Evolutionary conservation across 2,797 vertebrate genomes (phyloP).

Genomic region (Alfaro cultratus): DNA sequence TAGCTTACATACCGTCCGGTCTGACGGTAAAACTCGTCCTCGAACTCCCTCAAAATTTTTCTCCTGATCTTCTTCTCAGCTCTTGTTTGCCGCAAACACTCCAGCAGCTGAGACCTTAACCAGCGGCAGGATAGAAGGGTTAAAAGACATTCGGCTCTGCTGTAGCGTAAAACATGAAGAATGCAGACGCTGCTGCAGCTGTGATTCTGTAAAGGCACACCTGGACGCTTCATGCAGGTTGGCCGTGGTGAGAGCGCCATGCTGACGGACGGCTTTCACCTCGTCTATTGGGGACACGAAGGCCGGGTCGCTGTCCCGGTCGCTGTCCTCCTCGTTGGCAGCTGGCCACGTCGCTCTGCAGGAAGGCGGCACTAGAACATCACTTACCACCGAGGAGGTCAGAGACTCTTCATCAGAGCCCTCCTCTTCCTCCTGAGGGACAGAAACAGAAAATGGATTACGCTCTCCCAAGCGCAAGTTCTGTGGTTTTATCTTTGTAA

Average conservation of each 20-base stretch:
- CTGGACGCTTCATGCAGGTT: slow-evolving; percentile 94
- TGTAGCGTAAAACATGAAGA: not conserved
- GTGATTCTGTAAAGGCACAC: not conserved
- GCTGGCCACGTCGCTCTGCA: slow-evolving; percentile 51
- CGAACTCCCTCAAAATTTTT: slow-evolving; percentile 91
- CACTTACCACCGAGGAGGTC: slow-evolving; percentile 51
- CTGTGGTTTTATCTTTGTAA: not conserved
- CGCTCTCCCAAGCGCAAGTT: too few species aligned
- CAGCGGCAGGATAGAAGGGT: not conserved
- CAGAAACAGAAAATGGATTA: slow-evolving; percentile 1
- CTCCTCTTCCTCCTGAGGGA: slow-evolving; percentile 93
- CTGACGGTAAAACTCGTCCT: slow-evolving; percentile 92
- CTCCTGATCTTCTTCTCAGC: slow-evolving; percentile 90
- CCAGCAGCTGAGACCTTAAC: slow-evolving; percentile 89
- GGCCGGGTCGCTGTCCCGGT: slow-evolving; percentile 82
- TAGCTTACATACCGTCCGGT: slow-evolving; percentile 88
- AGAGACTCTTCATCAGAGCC: slow-evolving; percentile 91
- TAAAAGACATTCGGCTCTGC: not conserved
- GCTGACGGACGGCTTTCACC: slow-evolving; percentile 83
- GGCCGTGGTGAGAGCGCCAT: slow-evolving; percentile 84
- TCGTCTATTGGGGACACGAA: slow-evolving; percentile 88
- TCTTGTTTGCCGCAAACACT: slow-evolving; percentile 89
- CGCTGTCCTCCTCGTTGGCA: slow-evolving; percentile 79
- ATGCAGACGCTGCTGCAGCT: not conserved
- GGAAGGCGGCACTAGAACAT: slow-evolving; percentile 63